A percentile compares a stretch with the other conserved stretches of the same genome.
These are phyloP conservation scores for Pangasius djambal DNA, from an alignment of 2,797 vertebrate genomes.

Conservation along the genomic window DNA sequence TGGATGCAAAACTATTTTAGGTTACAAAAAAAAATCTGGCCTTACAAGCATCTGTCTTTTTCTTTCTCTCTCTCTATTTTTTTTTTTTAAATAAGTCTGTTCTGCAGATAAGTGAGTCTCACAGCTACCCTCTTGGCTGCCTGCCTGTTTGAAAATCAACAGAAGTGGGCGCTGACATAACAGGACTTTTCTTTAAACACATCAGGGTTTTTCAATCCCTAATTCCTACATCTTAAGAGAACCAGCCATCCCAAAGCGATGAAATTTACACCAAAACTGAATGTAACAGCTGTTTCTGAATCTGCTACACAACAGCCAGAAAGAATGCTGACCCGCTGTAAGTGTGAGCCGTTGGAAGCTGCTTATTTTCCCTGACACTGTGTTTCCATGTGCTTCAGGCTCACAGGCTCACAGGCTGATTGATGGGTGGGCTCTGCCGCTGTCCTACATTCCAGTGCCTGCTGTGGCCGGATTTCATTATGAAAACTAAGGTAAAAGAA, in stretches of 20 bases:
- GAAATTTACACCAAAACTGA: not conserved
- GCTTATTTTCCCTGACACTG: constrained; percentile 39
- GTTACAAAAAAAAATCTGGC: not conserved
- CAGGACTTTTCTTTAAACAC: constrained; percentile 1
- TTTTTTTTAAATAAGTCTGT: not conserved
- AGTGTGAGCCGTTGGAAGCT: constrained; percentile 7
- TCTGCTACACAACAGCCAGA: constrained; percentile 21
- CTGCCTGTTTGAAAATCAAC: not conserved
- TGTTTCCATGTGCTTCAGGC: constrained; percentile 45
- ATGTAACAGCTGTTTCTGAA: constrained; percentile 5
- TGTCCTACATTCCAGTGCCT: constrained; percentile 47
- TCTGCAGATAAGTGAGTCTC: not conserved
- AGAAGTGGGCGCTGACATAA: not conserved
- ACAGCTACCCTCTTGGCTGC: not conserved
- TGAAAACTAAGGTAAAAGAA: constrained; percentile 23
- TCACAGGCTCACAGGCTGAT: constrained; percentile 25
- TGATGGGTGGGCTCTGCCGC: constrained; percentile 31
- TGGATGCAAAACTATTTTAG: not conserved
- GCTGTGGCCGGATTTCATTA: constrained; percentile 40
- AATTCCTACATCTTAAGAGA: not conserved
- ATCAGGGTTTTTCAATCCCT: not conserved
- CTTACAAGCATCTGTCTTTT: not conserved
- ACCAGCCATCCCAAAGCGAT: not conserved
- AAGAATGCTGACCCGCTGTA: constrained; percentile 26
- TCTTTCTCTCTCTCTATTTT: not conserved